Conservation (phyloP, 2,797 vertebrate genomes). For the Knipowitschia caucasica region DNA sequence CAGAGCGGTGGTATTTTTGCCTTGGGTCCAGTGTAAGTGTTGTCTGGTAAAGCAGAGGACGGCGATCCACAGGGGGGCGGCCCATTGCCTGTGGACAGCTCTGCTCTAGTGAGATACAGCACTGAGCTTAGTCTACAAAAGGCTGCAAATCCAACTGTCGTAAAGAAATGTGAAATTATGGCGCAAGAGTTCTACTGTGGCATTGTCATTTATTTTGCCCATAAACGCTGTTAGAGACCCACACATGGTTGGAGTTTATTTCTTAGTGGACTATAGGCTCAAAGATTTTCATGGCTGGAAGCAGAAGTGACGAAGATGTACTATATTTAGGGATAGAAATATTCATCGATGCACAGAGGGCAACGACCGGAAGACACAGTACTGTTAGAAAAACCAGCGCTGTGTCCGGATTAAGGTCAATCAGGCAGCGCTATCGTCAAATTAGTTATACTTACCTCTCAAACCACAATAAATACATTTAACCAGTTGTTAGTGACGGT, state of each 20-base stretch:
- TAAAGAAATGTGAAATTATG: slow-evolving; percentile 4
- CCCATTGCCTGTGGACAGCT: slow-evolving; percentile 31
- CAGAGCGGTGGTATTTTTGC: slow-evolving; percentile 1
- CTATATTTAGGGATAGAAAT: neutral
- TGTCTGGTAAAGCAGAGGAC: slow-evolving; percentile 21
- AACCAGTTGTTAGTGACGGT: no score
- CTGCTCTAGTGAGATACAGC: slow-evolving; percentile 37
- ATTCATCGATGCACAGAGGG: neutral
- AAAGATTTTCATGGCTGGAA: neutral
- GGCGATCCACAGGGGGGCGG: slow-evolving; percentile 9
- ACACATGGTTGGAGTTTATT: slow-evolving; percentile 5
- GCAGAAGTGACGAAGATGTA: neutral
- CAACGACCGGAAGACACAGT: no score
- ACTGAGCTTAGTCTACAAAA: slow-evolving; percentile 6
- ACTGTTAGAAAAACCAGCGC: no score
- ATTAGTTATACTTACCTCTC: no score
- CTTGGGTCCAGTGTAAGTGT: slow-evolving; percentile 15
- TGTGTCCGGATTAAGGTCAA: no score
- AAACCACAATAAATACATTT: no score
- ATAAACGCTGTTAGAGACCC: neutral
- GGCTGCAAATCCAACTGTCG: neutral
- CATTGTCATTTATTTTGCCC: slow-evolving; percentile 9
- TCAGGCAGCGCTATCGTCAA: no score
- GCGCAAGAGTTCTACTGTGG: slow-evolving; percentile 2
- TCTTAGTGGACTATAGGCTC: neutral